Percentiles rank a stretch among this genome's conserved stretches.
These are phyloP conservation scores for Amphiprion clarkii DNA, from an alignment of 2,797 vertebrate species.

Conservation along the genomic window DNA sequence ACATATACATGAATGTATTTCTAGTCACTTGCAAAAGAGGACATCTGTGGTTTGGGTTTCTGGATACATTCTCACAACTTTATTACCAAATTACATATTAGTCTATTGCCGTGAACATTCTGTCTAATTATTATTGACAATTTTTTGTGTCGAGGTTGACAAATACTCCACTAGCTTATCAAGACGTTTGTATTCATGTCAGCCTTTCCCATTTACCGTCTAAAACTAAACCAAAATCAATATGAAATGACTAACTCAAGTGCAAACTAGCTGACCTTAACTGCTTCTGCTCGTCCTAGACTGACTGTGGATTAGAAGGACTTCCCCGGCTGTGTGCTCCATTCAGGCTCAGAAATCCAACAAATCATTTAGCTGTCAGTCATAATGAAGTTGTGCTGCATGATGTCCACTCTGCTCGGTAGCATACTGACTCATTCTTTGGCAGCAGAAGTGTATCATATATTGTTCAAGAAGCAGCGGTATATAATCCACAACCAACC, in stretches of 20 bases:
- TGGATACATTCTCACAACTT: neutral
- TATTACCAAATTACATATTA: neutral
- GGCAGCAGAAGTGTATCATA: neutral
- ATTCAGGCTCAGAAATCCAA: neutral
- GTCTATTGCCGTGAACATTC: neutral
- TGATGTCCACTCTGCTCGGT: neutral
- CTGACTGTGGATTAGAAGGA: conserved; percentile 8
- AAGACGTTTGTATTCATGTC: neutral
- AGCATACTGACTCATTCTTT: neutral
- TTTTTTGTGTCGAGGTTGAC: neutral
- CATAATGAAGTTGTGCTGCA: neutral
- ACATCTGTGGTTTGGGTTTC: neutral
- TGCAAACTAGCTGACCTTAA: conserved; percentile 10
- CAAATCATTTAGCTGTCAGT: conserved; percentile 2
- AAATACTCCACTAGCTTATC: neutral
- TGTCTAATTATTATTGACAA: neutral
- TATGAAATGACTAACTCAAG: neutral
- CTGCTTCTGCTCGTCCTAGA: conserved; percentile 8
- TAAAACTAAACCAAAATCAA: neutral
- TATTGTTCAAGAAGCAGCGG: neutral
- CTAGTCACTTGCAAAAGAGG: too few relatives aligned
- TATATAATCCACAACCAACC: neutral
- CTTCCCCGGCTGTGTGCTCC: neutral
- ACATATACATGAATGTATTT: too few relatives aligned
- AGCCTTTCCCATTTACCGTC: neutral